These are phyloP conservation scores for Ostrea denselamellosa DNA, from an alignment of 1,140 invertebrate species.

Conservation along the genomic window DNA sequence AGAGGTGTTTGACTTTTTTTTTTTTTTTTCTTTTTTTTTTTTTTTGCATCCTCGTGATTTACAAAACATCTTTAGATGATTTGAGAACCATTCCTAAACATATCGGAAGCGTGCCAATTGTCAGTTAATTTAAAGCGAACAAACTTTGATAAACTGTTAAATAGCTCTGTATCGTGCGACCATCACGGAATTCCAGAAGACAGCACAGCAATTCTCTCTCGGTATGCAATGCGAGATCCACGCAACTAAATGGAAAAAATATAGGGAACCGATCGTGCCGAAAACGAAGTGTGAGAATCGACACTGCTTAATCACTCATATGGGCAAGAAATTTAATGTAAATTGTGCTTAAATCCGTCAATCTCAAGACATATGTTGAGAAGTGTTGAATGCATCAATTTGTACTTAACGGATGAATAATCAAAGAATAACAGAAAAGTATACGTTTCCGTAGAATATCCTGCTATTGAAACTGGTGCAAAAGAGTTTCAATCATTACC, in stretches of 20 bases:
- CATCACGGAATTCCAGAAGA: not conserved
- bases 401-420: too few species aligned
- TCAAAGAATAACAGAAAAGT: too few species aligned
- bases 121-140: not conserved
- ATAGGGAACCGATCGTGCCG: not conserved
- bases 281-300: not conserved
- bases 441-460: too few species aligned
- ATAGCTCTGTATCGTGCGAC: not conserved
- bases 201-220: not conserved
- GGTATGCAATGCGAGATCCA: not conserved
- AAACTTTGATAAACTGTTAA: slow-evolving; percentile 23
- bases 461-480: too few species aligned
- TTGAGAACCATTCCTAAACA: not conserved
- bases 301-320: not conserved
- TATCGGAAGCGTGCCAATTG: slow-evolving; percentile 12
- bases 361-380: not conserved
- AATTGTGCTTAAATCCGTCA: not conserved
- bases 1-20: not conserved
- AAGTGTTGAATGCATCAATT: not conserved
- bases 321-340: not conserved
- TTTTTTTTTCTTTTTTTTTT: too few species aligned
- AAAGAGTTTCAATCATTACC: too few species aligned
- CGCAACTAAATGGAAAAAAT: not conserved
- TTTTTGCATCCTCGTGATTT: not conserved
- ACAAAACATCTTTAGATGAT: not conserved